phyloP scores from a whole-genome alignment of 92 coral and sea anemone species.

The Paragorgia papillata region DNA sequence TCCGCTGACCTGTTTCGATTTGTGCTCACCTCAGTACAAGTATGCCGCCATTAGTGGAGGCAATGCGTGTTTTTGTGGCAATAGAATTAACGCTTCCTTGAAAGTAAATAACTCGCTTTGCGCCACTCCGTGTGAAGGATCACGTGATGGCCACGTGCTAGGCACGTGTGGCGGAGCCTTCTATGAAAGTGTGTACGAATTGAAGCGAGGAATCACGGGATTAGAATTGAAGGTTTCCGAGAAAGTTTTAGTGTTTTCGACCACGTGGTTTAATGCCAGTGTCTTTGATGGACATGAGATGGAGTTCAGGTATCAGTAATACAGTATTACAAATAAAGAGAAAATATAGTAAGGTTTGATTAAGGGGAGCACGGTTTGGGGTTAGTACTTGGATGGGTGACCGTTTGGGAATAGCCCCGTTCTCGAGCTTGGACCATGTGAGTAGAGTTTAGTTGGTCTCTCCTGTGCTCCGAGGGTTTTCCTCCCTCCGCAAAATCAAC shows the following conservation, averaged over 20 bases:
- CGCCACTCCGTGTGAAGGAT: constrained; percentile 65
- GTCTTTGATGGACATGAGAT: not conserved
- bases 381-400: no score
- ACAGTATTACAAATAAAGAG: no score
- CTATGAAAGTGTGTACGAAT: constrained; percentile 70
- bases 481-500: no score
- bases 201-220: constrained; percentile 76
- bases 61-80: constrained; percentile 74
- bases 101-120: constrained; percentile 69
- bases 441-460: no score
- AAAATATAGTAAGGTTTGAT: no score
- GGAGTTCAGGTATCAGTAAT: constrained; percentile 8
- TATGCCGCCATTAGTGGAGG: constrained; percentile 82
- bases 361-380: no score
- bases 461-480: no score
- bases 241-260: constrained; percentile 37
- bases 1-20: constrained; percentile 73
- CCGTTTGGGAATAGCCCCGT: no score
- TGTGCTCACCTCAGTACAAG: constrained; percentile 75
- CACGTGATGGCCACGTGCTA: constrained; percentile 49
- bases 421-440: no score
- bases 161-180: constrained; percentile 73
- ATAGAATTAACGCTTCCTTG: constrained; percentile 58
- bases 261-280: constrained; percentile 36
- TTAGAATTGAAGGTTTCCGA: constrained; percentile 40